These are phyloP conservation scores for Craterocephalus amniculus DNA, from an alignment of 2,797 vertebrate genomes.

Conservation along the genomic window DNA sequence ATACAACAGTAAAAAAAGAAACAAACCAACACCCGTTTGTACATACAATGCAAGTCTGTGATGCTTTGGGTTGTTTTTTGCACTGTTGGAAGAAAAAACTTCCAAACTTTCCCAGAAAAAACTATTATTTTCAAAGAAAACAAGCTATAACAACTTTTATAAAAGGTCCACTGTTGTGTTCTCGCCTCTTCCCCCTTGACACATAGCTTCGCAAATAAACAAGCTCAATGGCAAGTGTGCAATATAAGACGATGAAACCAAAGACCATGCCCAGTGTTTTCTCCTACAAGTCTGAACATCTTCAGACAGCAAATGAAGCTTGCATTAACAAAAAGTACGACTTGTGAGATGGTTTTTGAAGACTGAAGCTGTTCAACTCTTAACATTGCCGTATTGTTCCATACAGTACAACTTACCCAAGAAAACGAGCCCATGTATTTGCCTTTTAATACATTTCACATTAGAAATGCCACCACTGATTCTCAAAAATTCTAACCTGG, in stretches of 20 bases:
- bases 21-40: no score
- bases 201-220: background rate
- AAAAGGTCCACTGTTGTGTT: background rate
- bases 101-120: background rate
- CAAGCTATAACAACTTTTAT: background rate
- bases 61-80: background rate
- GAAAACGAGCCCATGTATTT: no score
- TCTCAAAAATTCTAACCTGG: background rate
- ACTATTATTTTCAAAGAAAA: background rate
- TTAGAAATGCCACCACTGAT: background rate
- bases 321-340: background rate
- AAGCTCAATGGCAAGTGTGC: background rate
- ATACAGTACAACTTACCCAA: no score
- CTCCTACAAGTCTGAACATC: background rate
- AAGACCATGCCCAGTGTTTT: background rate
- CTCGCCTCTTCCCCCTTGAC: no score
- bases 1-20: background rate
- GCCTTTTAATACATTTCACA: background rate
- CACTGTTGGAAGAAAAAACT: background rate
- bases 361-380: no score
- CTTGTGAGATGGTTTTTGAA: background rate
- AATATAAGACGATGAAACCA: background rate
- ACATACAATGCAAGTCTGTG: background rate
- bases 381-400: no score
- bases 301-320: background rate